phyloP scores from a whole-genome alignment of 2,797 vertebrate genomes.

The Pelochelys cantorii region DNA sequence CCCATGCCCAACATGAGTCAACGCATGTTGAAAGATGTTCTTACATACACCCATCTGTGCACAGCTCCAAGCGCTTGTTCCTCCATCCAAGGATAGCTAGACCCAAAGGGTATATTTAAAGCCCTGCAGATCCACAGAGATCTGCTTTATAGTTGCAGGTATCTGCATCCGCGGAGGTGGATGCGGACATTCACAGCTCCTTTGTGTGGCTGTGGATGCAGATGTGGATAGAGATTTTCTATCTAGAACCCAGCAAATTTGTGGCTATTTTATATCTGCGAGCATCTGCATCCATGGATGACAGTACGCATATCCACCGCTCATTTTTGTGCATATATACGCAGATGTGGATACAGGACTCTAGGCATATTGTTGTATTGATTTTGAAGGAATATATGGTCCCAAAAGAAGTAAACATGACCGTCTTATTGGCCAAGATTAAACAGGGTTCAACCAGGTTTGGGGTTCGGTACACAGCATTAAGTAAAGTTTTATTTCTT shows the following conservation, averaged over 20 bases:
- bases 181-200: no score
- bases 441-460: not conserved
- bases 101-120: not conserved
- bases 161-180: no score
- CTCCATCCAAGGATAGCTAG: conserved; percentile 10
- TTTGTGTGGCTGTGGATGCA: no score
- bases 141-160: no score
- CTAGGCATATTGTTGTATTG: not conserved
- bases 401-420: not conserved
- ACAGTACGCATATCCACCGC: no score
- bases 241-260: no score
- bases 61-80: not conserved
- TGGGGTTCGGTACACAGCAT: not conserved
- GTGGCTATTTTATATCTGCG: no score
- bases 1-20: not conserved
- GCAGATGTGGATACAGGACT: no score
- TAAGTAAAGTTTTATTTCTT: not conserved
- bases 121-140: no score
- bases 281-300: no score
- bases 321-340: no score
- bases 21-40: not conserved
- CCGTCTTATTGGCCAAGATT: not conserved
- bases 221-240: no score
- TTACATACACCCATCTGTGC: not conserved
- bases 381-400: not conserved